Evolutionary conservation across 2,888 invertebrate species (phyloP).

Genomic region (Criorhina ranunculi): DNA sequence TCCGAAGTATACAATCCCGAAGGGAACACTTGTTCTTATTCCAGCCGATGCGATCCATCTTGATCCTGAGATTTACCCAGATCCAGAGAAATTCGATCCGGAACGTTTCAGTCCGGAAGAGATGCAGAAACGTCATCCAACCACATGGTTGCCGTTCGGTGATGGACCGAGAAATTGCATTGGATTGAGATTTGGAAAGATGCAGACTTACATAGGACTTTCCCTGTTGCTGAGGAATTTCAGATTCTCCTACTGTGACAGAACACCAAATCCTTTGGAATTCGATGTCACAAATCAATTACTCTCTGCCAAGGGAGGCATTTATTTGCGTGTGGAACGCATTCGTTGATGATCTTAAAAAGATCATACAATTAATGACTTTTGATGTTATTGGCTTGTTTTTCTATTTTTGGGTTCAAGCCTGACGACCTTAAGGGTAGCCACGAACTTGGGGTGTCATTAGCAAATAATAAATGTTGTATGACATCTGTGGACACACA

Average conservation of each 20-base stretch:
- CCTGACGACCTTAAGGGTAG: too few relatives aligned
- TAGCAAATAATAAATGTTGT: too few relatives aligned
- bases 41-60: conserved; percentile 85
- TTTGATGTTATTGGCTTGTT: too few relatives aligned
- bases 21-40: conserved; percentile 78
- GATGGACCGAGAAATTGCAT: conserved; percentile 83
- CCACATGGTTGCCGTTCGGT: conserved; percentile 82
- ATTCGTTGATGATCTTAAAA: conserved; percentile 5
- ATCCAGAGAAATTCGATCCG: conserved; percentile 87
- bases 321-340: conserved; percentile 79
- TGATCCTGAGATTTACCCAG: conserved; percentile 84
- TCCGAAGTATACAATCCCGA: conserved; percentile 85
- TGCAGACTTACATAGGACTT: conserved; percentile 16
- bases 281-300: conserved; percentile 74
- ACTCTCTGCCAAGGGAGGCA: conserved; percentile 79
- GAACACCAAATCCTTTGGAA: conserved; percentile 79
- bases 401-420: too few relatives aligned
- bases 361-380: too few relatives aligned
- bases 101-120: conserved; percentile 86
- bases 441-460: too few relatives aligned
- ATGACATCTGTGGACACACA: too few relatives aligned
- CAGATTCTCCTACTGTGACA: conserved; percentile 76
- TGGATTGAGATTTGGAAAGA: conserved; percentile 78
- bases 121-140: conserved; percentile 84
- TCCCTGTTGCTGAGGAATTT: conserved; percentile 47